Evolutionary conservation across 2,797 vertebrate genomes (phyloP).

Genomic region (Tapirus indicus): DNA sequence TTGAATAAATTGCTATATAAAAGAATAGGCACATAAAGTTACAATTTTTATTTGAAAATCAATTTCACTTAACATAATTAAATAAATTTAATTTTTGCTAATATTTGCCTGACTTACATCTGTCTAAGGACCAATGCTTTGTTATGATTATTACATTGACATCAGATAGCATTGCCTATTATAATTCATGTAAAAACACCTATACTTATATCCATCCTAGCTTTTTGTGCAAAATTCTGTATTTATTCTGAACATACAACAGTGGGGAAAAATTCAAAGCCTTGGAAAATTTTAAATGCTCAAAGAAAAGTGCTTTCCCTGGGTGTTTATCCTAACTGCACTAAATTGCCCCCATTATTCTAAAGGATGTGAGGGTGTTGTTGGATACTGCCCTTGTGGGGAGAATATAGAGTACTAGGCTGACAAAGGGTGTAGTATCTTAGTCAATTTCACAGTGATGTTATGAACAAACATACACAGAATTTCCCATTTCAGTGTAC

Average conservation of each 20-base stretch:
- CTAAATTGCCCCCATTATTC: neutral
- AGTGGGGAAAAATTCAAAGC: neutral
- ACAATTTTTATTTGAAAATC: neutral
- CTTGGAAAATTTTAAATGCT: neutral
- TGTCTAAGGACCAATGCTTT: neutral
- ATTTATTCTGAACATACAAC: neutral
- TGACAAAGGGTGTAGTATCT: neutral
- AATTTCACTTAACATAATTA: neutral
- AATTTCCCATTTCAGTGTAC: fast-evolving
- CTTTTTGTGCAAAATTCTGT: neutral
- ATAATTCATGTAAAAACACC: neutral
- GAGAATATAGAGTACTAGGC: too few species aligned
- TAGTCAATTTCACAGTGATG: neutral
- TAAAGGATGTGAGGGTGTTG: neutral
- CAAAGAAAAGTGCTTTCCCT: neutral
- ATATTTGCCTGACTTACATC: neutral
- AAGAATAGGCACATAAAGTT: neutral
- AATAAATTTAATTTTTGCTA: neutral
- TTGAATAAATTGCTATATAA: neutral
- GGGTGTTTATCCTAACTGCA: neutral
- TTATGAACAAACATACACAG: neutral
- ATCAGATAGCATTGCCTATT: neutral
- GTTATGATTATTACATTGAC: neutral
- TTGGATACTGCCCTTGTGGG: too few species aligned
- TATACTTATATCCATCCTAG: neutral